Conservation (phyloP, 1,140 invertebrate species). For the Macrostomum lignano region DNA sequence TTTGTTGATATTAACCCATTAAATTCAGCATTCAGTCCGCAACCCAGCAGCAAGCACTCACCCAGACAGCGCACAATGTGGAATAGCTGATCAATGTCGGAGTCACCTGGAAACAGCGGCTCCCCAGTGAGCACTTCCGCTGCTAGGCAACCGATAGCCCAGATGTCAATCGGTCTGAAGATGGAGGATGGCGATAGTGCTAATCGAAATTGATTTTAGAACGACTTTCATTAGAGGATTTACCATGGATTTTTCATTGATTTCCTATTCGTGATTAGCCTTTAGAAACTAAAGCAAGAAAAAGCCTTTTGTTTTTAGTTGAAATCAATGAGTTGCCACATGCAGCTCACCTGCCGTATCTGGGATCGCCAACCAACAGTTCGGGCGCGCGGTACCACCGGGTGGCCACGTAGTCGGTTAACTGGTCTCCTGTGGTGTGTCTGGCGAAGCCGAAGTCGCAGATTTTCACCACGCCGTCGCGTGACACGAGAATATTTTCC, state of each 20-base stretch:
- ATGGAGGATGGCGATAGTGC: neutral
- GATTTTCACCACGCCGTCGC: conserved; percentile 48
- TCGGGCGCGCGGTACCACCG: conserved; percentile 90
- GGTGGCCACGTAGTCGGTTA: conserved; percentile 95
- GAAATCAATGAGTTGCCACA: too few species aligned
- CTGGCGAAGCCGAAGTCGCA: conserved; percentile 65
- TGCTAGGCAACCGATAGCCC: conserved; percentile 64
- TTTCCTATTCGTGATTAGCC: too few species aligned
- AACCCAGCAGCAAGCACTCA: too few species aligned
- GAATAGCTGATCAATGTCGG: conserved; percentile 88
- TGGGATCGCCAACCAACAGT: conserved; percentile 74
- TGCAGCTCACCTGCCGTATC: conserved; percentile 50
- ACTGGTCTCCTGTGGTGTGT: conserved; percentile 39
- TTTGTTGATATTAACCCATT: too few species aligned
- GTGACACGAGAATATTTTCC: conserved; percentile 57
- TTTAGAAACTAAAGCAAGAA: too few species aligned
- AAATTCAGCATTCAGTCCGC: too few species aligned
- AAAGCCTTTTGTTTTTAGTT: too few species aligned
- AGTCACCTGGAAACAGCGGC: conserved; percentile 71
- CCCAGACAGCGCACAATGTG: conserved; percentile 38
- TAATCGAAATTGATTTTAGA: neutral
- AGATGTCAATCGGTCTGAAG: conserved; percentile 55
- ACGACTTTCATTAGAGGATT: neutral
- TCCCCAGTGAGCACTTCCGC: conserved; percentile 54
- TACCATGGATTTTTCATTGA: too few species aligned